phyloP scores from a whole-genome alignment of 2,888 invertebrate species.

The Sphaeridia pumilis region DNA sequence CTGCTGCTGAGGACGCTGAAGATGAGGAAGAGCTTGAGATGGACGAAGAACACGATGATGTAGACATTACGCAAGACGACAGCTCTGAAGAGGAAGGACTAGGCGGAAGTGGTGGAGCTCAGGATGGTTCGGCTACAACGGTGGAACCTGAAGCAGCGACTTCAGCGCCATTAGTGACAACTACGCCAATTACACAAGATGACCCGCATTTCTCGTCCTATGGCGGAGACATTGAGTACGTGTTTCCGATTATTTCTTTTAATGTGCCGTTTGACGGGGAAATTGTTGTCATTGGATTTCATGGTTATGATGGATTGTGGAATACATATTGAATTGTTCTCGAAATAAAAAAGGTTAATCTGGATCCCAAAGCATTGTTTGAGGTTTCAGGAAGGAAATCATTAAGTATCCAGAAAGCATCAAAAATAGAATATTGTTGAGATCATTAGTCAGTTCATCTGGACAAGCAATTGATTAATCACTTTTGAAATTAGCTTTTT shows the following conservation, averaged over 20 bases:
- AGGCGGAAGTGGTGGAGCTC: not conserved
- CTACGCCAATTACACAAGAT: not conserved
- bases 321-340: not conserved
- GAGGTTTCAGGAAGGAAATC: too few species aligned
- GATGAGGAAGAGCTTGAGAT: not conserved
- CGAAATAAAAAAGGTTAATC: too few species aligned
- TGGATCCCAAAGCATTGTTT: too few species aligned
- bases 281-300: constrained; percentile 8
- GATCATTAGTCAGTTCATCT: too few species aligned
- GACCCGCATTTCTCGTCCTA: constrained; percentile 10
- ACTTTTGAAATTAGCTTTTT: too few species aligned
- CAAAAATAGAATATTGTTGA: too few species aligned
- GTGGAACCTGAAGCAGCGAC: not conserved
- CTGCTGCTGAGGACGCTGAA: not conserved
- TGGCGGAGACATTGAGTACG: constrained; percentile 13
- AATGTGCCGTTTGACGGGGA: constrained; percentile 12
- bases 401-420: not conserved
- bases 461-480: too few species aligned
- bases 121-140: not conserved
- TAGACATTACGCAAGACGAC: not conserved
- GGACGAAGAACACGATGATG: not conserved
- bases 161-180: not conserved
- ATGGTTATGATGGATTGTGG: constrained; percentile 6
- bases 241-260: constrained; percentile 6
- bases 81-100: not conserved